Percentiles rank a stretch among this genome's conserved stretches.
Evolutionary conservation across 1,140 invertebrate species (phyloP).

Genomic region (Nebria ingens): DNA sequence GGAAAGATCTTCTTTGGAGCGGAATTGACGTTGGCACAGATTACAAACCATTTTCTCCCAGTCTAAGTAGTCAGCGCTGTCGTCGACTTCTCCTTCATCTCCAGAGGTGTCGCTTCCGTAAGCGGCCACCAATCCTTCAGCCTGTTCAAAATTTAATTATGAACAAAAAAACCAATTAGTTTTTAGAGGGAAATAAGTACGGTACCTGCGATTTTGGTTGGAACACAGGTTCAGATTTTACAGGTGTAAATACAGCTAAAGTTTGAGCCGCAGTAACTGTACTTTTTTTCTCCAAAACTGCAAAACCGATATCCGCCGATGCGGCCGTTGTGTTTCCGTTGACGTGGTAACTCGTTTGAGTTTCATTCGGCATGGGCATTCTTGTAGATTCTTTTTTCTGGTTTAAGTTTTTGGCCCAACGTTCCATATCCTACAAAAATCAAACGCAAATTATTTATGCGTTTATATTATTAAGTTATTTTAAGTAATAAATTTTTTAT

Average conservation of each 20-base stretch:
- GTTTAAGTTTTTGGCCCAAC: constrained; percentile 94
- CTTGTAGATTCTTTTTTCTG: constrained; percentile 79
- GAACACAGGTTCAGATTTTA: background rate
- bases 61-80: constrained; percentile 61
- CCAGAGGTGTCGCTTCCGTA: constrained; percentile 52
- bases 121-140: constrained; percentile 51
- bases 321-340: constrained; percentile 36
- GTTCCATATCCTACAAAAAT: constrained; percentile 40
- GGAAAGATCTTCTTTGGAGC: constrained; percentile 73
- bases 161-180: constrained; percentile 13
- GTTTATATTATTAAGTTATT: too few relatives aligned
- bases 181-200: background rate
- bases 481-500: too few relatives aligned
- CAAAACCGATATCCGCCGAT: constrained; percentile 84
- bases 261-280: constrained; percentile 18
- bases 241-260: background rate
- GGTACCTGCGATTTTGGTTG: background rate
- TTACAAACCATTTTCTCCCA: constrained; percentile 86
- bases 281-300: constrained; percentile 64
- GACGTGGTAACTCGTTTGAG: constrained; percentile 15
- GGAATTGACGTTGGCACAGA: constrained; percentile 91
- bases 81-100: constrained; percentile 46
- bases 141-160: constrained; percentile 17
- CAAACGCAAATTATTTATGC: background rate
- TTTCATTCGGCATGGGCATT: constrained; percentile 21